Conservation (phyloP, 1,140 invertebrate genomes). For the Aphelenchoides fujianensis region DNA sequence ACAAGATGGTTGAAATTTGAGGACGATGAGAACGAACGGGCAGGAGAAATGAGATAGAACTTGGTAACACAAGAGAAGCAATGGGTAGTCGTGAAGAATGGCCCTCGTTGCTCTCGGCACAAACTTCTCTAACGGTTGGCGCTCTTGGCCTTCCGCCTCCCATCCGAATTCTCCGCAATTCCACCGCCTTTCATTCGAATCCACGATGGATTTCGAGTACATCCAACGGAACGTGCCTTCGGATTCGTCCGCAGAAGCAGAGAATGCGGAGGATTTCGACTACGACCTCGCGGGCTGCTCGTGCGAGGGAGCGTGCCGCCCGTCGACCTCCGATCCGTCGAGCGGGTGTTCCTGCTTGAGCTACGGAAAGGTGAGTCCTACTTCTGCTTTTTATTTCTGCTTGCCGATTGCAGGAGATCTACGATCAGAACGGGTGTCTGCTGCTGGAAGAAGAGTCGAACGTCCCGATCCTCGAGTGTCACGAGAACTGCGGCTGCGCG, state of each 20-base stretch:
- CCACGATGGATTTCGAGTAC: background rate
- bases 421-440: background rate
- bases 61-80: too few species aligned
- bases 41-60: too few species aligned
- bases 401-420: background rate
- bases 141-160: too few species aligned
- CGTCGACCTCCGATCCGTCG: background rate
- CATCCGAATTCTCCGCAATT: too few species aligned
- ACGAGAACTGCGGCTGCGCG: background rate
- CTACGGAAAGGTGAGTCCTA: background rate
- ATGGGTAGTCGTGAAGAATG: too few species aligned
- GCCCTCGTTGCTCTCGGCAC: too few species aligned
- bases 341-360: background rate
- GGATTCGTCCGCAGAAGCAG: background rate
- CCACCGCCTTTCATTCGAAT: too few species aligned
- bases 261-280: background rate
- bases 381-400: background rate
- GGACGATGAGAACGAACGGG: too few species aligned
- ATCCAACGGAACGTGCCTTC: background rate
- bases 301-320: background rate
- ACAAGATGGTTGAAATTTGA: too few species aligned
- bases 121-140: too few species aligned
- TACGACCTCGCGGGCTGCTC: background rate
- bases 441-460: background rate
- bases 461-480: conserved; percentile 1